Percentiles rank a stretch among this genome's conserved stretches.
Evolutionary conservation across 1,140 invertebrate genomes (phyloP).

Genomic region (Samia ricini): DNA sequence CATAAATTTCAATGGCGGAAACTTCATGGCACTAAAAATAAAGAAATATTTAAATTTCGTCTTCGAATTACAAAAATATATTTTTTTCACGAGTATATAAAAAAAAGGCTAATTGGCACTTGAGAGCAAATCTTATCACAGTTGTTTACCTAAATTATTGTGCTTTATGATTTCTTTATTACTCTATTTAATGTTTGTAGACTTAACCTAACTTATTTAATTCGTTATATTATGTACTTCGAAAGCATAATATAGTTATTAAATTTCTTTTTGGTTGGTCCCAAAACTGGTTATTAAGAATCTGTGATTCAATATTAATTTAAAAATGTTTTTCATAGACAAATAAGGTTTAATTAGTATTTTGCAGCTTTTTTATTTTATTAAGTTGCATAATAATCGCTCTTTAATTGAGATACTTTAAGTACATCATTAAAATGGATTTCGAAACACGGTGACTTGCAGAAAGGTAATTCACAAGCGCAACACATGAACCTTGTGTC

Average conservation of each 20-base stretch:
- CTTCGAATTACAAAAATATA: conserved; percentile 20
- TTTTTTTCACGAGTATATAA: conserved; percentile 14
- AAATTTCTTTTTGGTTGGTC: conserved; percentile 46
- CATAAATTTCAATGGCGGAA: conserved; percentile 59
- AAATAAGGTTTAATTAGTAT: background rate
- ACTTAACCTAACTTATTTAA: conserved; percentile 15
- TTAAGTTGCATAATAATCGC: conserved; percentile 68
- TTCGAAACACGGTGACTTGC: conserved; percentile 74
- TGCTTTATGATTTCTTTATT: conserved; percentile 33
- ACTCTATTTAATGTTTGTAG: conserved; percentile 14
- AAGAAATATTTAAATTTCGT: conserved; percentile 13
- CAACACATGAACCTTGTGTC: conserved; percentile 76
- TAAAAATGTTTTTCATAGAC: background rate
- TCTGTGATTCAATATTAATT: conserved; percentile 53
- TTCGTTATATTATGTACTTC: background rate
- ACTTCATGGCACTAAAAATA: conserved; percentile 56
- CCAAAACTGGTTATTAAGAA: conserved; percentile 47
- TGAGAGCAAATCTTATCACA: conserved; percentile 61
- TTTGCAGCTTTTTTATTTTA: conserved; percentile 10
- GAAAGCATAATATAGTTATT: background rate
- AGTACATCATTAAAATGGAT: conserved; percentile 70
- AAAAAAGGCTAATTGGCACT: conserved; percentile 54
- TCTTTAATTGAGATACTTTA: conserved; percentile 65
- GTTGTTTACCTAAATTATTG: conserved; percentile 49
- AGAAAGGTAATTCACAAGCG: conserved; percentile 72